Percentiles rank a stretch among this genome's conserved stretches.
These are phyloP conservation scores for Hoplias malabaricus DNA, from an alignment of 2,113 vertebrate species.

Conservation along the genomic window DNA sequence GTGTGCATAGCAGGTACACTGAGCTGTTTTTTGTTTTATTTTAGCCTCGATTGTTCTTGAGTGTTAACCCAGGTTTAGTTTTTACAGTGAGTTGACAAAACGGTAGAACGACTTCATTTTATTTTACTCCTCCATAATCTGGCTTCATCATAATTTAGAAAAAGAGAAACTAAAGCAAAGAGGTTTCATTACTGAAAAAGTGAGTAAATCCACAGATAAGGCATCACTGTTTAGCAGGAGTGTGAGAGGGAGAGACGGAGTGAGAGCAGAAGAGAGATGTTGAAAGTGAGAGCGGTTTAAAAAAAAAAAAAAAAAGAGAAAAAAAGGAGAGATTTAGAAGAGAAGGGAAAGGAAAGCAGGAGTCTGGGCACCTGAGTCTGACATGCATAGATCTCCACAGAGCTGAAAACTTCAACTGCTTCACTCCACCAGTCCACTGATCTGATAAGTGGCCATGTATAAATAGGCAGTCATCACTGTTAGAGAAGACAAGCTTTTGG, in stretches of 20 bases:
- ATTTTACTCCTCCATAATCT: constrained; percentile 63
- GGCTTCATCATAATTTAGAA: constrained; percentile 73
- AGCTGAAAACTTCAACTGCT: constrained; percentile 56
- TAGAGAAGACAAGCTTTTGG: background rate
- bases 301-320: background rate
- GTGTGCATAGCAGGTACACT: constrained; percentile 87
- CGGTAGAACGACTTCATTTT: constrained; percentile 60
- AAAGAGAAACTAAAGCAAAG: constrained; percentile 39
- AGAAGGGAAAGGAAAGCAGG: constrained; percentile 1
- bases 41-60: constrained; percentile 54
- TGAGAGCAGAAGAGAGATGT: background rate
- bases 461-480: background rate
- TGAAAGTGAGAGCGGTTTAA: background rate
- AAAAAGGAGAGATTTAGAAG: background rate
- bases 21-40: constrained; percentile 62
- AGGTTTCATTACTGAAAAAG: constrained; percentile 60
- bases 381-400: constrained; percentile 76
- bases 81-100: constrained; percentile 67
- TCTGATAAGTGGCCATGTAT: background rate
- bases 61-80: constrained; percentile 66
- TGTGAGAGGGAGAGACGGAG: constrained; percentile 17
- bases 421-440: constrained; percentile 32
- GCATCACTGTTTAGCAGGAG: constrained; percentile 84
- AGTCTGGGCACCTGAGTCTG: constrained; percentile 42
- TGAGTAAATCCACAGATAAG: constrained; percentile 83